phyloP scores from a whole-genome alignment of 2,888 invertebrate genomes.

The Tridacna crocea region DNA sequence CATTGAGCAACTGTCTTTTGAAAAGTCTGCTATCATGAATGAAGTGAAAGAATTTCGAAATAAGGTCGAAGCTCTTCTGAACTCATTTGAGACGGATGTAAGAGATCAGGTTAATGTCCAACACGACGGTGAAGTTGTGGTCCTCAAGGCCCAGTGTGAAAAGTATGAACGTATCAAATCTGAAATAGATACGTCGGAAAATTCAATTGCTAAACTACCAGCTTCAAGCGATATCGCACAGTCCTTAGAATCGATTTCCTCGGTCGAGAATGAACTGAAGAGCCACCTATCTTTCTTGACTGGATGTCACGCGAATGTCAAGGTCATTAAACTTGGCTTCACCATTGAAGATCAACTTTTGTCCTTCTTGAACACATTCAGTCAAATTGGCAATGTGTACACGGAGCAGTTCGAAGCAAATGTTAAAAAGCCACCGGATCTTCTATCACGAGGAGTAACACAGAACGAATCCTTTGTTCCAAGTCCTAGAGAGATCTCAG shows the following conservation, averaged over 20 bases:
- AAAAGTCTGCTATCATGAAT: slow-evolving; percentile 44
- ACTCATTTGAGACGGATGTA: slow-evolving; percentile 54
- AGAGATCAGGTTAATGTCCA: slow-evolving; percentile 56
- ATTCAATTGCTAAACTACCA: slow-evolving; percentile 46
- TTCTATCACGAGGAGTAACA: slow-evolving; percentile 41
- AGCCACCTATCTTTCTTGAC: slow-evolving; percentile 50
- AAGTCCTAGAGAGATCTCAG: slow-evolving; percentile 29
- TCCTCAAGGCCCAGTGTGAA: slow-evolving; percentile 57
- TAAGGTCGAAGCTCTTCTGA: slow-evolving; percentile 56
- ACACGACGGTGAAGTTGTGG: slow-evolving; percentile 55
- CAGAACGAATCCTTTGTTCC: slow-evolving; percentile 36
- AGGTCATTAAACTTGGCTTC: slow-evolving; percentile 51
- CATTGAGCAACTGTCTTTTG: slow-evolving; percentile 50
- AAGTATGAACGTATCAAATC: slow-evolving; percentile 60
- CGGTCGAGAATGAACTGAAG: slow-evolving; percentile 54
- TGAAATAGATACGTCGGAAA: slow-evolving; percentile 47
- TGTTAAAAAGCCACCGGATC: slow-evolving; percentile 48
- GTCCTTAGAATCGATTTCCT: slow-evolving; percentile 43
- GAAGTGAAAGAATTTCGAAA: slow-evolving; percentile 58
- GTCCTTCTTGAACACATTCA: slow-evolving; percentile 50
- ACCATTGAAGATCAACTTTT: slow-evolving; percentile 51
- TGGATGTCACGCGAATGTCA: slow-evolving; percentile 52
- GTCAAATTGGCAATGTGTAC: slow-evolving; percentile 51
- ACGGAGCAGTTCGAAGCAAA: slow-evolving; percentile 50
- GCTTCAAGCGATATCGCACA: slow-evolving; percentile 38